Evolutionary conservation across 2,888 invertebrate genomes (phyloP).

Genomic region (Stenolophus ochropezus): DNA sequence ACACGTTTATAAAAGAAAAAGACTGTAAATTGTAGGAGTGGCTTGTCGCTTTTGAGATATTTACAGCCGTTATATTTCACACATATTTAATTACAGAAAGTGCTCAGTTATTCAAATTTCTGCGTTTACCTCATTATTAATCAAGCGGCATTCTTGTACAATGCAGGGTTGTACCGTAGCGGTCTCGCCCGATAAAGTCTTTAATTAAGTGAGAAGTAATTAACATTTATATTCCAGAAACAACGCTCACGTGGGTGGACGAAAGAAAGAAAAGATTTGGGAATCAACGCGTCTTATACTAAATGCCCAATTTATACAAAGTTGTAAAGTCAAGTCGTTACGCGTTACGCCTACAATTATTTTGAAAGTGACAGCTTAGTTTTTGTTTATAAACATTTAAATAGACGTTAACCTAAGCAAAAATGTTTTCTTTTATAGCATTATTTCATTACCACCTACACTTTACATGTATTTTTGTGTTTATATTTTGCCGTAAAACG

Average conservation of each 20-base stretch:
- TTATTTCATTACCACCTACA: too few species aligned
- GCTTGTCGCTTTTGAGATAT: neutral
- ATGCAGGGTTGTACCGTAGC: neutral
- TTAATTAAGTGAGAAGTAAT: neutral
- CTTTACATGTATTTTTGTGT: too few species aligned
- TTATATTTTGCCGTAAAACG: too few species aligned
- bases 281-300: neutral
- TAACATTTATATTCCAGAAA: neutral
- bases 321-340: too few species aligned
- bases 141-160: neutral
- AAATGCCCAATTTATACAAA: too few species aligned
- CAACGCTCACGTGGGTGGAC: neutral
- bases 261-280: neutral
- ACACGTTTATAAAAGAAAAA: too few species aligned
- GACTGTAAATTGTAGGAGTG: too few species aligned
- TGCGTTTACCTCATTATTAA: neutral
- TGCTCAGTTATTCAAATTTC: neutral
- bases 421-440: too few species aligned
- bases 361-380: too few species aligned
- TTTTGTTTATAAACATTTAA: too few species aligned
- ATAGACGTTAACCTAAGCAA: too few species aligned
- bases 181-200: neutral
- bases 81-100: neutral
- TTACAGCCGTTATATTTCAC: neutral
- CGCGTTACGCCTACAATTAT: too few species aligned